Conservation (phyloP, 2,888 invertebrate species). For the Limnephilus rhombicus region DNA sequence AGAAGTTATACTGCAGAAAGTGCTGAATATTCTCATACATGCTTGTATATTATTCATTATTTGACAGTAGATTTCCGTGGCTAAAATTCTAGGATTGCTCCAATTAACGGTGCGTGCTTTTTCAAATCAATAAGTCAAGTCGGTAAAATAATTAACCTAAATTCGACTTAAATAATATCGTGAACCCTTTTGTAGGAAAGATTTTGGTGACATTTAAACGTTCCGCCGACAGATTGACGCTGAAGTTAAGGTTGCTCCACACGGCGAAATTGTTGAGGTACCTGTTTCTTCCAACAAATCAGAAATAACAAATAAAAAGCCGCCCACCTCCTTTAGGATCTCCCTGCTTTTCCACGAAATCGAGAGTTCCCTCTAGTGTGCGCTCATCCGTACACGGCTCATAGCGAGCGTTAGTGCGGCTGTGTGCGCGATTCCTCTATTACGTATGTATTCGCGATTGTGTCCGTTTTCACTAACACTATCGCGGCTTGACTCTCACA, state of each 20-base stretch:
- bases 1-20: too few species aligned
- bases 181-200: background rate
- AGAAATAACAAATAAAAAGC: background rate
- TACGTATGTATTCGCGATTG: conserved; percentile 25
- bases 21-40: too few species aligned
- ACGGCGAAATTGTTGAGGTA: background rate
- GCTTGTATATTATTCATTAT: too few species aligned
- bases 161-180: too few species aligned
- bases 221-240: background rate
- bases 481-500: background rate
- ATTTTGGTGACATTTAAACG: background rate
- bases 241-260: background rate
- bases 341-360: conserved; percentile 53
- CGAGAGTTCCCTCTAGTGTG: conserved; percentile 51
- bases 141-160: too few species aligned
- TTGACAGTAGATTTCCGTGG: background rate
- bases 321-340: conserved; percentile 33
- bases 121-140: background rate
- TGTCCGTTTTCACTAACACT: conserved; percentile 34
- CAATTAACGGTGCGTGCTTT: too few species aligned
- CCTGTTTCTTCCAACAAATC: background rate
- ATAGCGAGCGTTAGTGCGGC: conserved; percentile 24
- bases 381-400: conserved; percentile 36
- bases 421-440: conserved; percentile 17
- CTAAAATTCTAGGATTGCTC: background rate